phyloP scores from a whole-genome alignment of 2,888 invertebrate genomes.

The Diarsia mendica region DNA sequence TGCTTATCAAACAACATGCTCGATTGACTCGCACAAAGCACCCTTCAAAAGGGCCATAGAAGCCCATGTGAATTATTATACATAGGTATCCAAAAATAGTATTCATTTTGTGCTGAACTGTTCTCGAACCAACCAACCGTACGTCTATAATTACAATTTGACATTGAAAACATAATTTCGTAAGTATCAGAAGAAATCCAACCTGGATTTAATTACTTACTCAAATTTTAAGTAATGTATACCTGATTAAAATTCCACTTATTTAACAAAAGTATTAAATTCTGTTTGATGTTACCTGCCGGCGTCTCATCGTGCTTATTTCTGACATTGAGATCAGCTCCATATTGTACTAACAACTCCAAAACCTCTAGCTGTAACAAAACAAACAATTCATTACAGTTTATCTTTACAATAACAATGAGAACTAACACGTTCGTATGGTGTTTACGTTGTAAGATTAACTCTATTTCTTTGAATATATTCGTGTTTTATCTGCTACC shows the following conservation, averaged over 20 bases:
- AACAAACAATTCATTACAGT: conserved; percentile 55
- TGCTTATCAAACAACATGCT: no score
- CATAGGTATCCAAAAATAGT: no score
- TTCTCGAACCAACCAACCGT: neutral
- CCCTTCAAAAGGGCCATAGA: no score
- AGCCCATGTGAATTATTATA: no score
- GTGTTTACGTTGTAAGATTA: neutral
- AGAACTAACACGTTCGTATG: neutral
- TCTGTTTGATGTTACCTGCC: conserved; percentile 91
- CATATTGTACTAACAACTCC: conserved; percentile 98
- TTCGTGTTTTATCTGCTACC: no score
- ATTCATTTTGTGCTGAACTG: no score
- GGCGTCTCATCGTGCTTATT: conserved; percentile 99
- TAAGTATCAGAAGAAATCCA: no score
- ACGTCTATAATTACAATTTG: neutral
- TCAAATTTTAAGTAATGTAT: no score
- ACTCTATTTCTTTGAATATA: neutral
- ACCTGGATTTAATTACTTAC: neutral
- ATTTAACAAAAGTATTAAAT: neutral
- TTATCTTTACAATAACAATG: conserved; percentile 18
- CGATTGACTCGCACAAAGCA: no score
- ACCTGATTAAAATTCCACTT: neutral
- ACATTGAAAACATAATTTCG: no score
- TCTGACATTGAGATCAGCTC: conserved; percentile 98
- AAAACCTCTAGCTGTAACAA: conserved; percentile 96